Conservation (phyloP, 1,140 invertebrate species). For the Leptestheria dahalacensis region DNA sequence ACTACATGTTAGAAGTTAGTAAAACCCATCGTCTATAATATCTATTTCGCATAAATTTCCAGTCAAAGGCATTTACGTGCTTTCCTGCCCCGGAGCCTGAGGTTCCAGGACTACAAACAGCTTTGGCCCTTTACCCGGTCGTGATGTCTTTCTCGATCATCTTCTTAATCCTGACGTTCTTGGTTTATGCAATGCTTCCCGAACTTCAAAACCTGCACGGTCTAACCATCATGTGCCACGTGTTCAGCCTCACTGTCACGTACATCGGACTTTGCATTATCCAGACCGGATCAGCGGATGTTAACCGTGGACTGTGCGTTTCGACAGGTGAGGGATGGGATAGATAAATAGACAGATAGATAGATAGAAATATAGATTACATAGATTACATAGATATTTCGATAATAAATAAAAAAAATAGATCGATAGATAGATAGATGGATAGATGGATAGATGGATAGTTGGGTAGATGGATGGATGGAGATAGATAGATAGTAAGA, state of each 20-base stretch:
- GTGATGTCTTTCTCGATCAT: conserved; percentile 46
- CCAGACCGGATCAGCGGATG: conserved; percentile 26
- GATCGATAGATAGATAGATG: too few relatives aligned
- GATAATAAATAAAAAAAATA: too few relatives aligned
- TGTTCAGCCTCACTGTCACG: conserved; percentile 41
- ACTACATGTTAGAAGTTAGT: background rate
- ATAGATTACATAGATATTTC: background rate
- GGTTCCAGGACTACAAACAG: background rate
- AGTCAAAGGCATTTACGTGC: background rate
- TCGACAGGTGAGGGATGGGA: background rate
- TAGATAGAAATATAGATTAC: too few relatives aligned
- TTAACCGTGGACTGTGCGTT: background rate
- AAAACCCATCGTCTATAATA: background rate
- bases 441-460: too few relatives aligned
- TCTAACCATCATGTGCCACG: conserved; percentile 52
- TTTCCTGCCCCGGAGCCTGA: background rate
- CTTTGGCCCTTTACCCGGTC: background rate
- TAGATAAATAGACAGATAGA: too few relatives aligned
- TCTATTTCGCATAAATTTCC: background rate
- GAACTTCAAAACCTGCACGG: conserved; percentile 56
- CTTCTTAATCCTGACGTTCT: conserved; percentile 49
- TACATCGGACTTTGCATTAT: conserved; percentile 40
- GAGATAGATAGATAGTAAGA: too few relatives aligned
- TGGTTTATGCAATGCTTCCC: conserved; percentile 51
- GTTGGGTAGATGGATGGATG: too few relatives aligned